These are phyloP conservation scores for Leptopilina syphax DNA, from an alignment of 2,888 invertebrate species.

Conservation along the genomic window DNA sequence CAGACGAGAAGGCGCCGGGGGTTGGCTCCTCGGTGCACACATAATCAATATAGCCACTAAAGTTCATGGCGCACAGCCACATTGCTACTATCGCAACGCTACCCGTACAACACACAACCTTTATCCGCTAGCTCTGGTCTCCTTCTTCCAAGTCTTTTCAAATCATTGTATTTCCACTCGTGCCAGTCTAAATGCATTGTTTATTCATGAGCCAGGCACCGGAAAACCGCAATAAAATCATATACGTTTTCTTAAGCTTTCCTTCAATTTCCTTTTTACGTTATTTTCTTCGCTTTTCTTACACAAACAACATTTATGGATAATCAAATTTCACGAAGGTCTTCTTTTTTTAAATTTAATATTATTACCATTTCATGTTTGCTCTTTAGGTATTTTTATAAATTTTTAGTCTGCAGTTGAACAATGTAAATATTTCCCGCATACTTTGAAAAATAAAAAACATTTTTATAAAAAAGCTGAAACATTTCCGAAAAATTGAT, in stretches of 20 bases:
- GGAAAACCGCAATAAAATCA: background rate
- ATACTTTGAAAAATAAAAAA: too few relatives aligned
- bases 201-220: background rate
- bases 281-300: background rate
- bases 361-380: too few relatives aligned
- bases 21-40: constrained; percentile 65
- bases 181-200: background rate
- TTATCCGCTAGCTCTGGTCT: background rate
- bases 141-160: background rate
- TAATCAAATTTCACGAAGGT: too few relatives aligned
- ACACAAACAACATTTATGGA: background rate
- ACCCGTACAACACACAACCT: constrained; percentile 34
- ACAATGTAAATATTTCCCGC: too few relatives aligned
- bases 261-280: background rate
- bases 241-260: background rate
- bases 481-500: too few relatives aligned
- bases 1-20: constrained; percentile 72
- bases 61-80: constrained; percentile 71
- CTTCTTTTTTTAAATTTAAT: too few relatives aligned
- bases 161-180: background rate
- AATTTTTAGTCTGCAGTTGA: too few relatives aligned
- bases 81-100: constrained; percentile 51
- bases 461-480: too few relatives aligned
- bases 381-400: too few relatives aligned
- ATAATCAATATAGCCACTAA: constrained; percentile 74